Conservation (phyloP, 2,888 invertebrate genomes). For the Dasypogon diadema region DNA sequence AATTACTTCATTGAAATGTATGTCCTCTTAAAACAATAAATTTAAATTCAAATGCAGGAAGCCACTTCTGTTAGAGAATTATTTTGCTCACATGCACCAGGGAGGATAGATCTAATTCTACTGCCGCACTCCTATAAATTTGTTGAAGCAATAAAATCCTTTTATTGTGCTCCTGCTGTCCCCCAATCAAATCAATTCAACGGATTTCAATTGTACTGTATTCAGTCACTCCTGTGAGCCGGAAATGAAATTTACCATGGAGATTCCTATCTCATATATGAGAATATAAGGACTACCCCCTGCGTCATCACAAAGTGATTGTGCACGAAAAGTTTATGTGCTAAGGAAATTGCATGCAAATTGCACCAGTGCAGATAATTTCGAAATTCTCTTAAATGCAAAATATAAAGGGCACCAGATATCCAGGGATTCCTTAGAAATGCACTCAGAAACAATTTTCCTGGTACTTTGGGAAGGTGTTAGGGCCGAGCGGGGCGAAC, state of each 20-base stretch:
- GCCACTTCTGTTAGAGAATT: too few species aligned
- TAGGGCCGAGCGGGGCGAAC: not conserved
- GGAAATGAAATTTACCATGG: constrained; percentile 36
- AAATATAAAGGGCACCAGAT: constrained; percentile 16
- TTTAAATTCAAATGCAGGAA: too few species aligned
- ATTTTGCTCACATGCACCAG: too few species aligned
- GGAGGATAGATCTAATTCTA: too few species aligned
- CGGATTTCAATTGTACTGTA: constrained; percentile 21
- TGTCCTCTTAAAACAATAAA: too few species aligned
- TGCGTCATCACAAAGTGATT: not conserved
- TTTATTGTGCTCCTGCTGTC: not conserved
- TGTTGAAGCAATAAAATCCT: constrained; percentile 27
- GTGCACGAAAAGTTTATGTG: constrained; percentile 35
- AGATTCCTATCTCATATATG: constrained; percentile 9
- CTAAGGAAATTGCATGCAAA: constrained; percentile 48
- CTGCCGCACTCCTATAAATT: not conserved
- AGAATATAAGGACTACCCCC: constrained; percentile 5
- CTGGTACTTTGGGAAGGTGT: not conserved
- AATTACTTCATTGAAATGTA: too few species aligned
- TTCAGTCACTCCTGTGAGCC: constrained; percentile 27
- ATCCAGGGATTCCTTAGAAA: constrained; percentile 24
- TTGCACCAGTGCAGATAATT: constrained; percentile 34
- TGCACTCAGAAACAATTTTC: constrained; percentile 46
- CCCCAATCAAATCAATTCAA: constrained; percentile 33
- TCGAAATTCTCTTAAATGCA: constrained; percentile 40